Base-by-base conservation (phyloP, 2,888 invertebrate genomes). In the Lepeophtheirus nordmannii region DNA sequence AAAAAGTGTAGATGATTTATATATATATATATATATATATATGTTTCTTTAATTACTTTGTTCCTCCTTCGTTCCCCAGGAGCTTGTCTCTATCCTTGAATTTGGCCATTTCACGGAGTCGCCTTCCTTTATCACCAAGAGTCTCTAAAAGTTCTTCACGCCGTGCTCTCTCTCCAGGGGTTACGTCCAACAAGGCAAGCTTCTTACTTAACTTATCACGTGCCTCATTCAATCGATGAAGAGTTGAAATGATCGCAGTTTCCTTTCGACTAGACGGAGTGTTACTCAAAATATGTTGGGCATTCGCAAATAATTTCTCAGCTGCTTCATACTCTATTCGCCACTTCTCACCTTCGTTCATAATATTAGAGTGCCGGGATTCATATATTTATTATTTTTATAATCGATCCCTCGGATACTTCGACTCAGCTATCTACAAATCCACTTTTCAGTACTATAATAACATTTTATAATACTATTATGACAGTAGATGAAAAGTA, bases 321-420 rank as follows among this genome's bases (percentile, higher is more conserved):
- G 53, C 53, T 46, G 53, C 53, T 17, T 46, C 53, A 17, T 5
- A 46, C 53, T 46, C 53, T 14, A 46, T 46, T 8, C 53, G 53
- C 53, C 53, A 46, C 53, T 46, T 46, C n/a, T 46, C 53, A 1
- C 53, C 53, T 17, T 46, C 53, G 17, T 46, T 46, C 53, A 46
- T 46, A 14, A 5, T 46, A 1, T 17, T n/a, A 41, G 11, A n/a
- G 30, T 7, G 7, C 30, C 30, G 7, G 30, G 30, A 30, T 30
- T 30, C 30, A 30, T 30, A 30, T 30, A 30, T 30, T 30, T 30
- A 30, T 30, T 30, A 30, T 30, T 5, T 5, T 5, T 30, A 5
- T 5, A 30, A 30, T 5, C 7, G 7, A 30, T 30, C 30, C 30
- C 7, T 30, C 7, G 30, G 30, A 30, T 30, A n/a, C n/a, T n/a